Conservation (phyloP, 30 jellyfish, hydroid and myxozoan genomes). For the Aurelia aurita complex sp. Pacific region DNA sequence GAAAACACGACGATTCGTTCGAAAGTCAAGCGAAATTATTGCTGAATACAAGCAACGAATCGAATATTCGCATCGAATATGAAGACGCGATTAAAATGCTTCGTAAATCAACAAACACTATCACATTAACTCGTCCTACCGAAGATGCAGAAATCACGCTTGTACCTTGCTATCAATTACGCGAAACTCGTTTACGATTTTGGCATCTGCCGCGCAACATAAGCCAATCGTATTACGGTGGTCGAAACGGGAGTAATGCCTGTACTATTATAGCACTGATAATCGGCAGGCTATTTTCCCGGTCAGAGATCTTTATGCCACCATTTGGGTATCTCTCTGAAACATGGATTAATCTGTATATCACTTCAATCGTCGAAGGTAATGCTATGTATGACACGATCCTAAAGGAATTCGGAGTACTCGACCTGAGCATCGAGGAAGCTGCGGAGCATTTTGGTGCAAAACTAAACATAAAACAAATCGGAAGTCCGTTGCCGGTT, state of each 20-base stretch:
- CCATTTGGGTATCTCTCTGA: slow-evolving; percentile 75
- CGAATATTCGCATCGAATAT: slow-evolving; percentile 34
- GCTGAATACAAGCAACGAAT: slow-evolving; percentile 17
- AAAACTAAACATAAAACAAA: slow-evolving; percentile 62
- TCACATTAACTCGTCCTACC: slow-evolving; percentile 17
- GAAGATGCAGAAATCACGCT: slow-evolving; percentile 27
- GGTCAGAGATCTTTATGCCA: slow-evolving; percentile 81
- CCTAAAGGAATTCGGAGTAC: slow-evolving; percentile 85
- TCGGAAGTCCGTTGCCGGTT: slow-evolving; percentile 88
- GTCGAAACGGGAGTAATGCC: slow-evolving; percentile 99
- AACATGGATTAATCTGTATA: slow-evolving; percentile 81
- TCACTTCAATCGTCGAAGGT: slow-evolving; percentile 91
- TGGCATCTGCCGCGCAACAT: slow-evolving; percentile 95
- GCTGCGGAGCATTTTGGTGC: slow-evolving; percentile 87
- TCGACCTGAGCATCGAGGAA: slow-evolving; percentile 96
- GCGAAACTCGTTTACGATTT: slow-evolving; percentile 48
- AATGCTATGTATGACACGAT: slow-evolving; percentile 77
- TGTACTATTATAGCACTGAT: slow-evolving; percentile 91
- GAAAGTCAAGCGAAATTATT: slow-evolving; percentile 19
- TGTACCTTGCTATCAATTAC: slow-evolving; percentile 75
- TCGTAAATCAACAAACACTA: slow-evolving; percentile 27
- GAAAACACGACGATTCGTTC: background rate
- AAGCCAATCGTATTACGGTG: slow-evolving; percentile 95
- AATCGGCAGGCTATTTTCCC: slow-evolving; percentile 91
- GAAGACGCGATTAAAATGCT: slow-evolving; percentile 67